Base-by-base conservation (phyloP, 2,797 vertebrate species). In the Microtus agrestis region DNA sequence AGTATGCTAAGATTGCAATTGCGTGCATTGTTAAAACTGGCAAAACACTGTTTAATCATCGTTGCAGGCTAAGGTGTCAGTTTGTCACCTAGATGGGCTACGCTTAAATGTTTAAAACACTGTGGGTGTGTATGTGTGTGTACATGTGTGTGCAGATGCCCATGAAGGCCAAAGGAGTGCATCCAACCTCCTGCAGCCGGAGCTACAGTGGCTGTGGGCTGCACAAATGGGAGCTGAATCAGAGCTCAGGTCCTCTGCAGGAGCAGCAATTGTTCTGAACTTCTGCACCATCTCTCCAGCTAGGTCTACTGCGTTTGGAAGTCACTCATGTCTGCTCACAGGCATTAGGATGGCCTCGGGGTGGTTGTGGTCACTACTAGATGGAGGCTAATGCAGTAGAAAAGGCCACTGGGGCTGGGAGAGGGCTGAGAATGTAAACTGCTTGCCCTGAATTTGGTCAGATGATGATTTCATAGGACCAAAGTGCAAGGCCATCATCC, bases 301-400 rank as follows among this genome's bases (percentile, higher is more conserved):
- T 4, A 23, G 25, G 67, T 65, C 67, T 86, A 73, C 51, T 54
- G 48, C 48, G 4, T 71, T 82, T 80, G 27, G 21, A 34, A 87
- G 76, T 56, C 79, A 46, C 67, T 65, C n/a, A 17, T 27, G 71
- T 87, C 93, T 84, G 40, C 37, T 87, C 88, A 91, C 13, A 79
- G 79, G 17, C 73, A 85, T 71, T n/a, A 31, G 37, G 56, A 43
- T 59, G 79, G 43, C n/a, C 59, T 40, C 14, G 27, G 25, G 73
- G 67, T 87, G 48, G 31, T 19, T 25, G 2, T 71, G 74, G 67
- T 37, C 76, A 1, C 48, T 63, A 34, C 48, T 13, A 46, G 5
- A 37, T 34, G 25, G 27, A 12, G 31, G 71, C 54, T 71, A 14
- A 67, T 15, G 27, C 29, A 15, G 23, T 48, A 77, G 78, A 34